phyloP scores from a whole-genome alignment of 2,113 vertebrate genomes.

The Apistogramma diplotaenia region DNA sequence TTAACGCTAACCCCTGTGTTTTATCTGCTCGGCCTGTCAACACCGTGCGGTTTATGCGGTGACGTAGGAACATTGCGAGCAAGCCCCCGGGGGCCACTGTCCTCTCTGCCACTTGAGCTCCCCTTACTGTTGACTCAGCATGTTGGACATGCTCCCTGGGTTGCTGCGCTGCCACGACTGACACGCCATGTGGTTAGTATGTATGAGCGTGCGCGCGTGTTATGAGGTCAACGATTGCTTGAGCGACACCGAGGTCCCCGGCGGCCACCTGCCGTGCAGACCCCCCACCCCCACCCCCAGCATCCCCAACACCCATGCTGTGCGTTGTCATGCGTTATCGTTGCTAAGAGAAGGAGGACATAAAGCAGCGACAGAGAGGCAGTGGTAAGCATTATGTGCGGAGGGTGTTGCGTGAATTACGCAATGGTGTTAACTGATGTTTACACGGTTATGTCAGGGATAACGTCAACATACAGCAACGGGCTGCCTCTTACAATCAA shows the following conservation, averaged over 20 bases:
- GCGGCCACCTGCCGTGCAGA: slow-evolving; percentile 33
- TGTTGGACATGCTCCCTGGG: slow-evolving; percentile 63
- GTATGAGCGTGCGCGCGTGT: slow-evolving; percentile 24
- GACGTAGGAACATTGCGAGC: slow-evolving; percentile 15
- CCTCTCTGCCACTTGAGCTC: slow-evolving; percentile 47
- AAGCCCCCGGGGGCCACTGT: slow-evolving; percentile 18
- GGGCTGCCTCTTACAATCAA: not conserved
- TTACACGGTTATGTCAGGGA: not conserved
- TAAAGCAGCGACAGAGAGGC: not conserved
- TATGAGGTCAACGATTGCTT: slow-evolving; percentile 53
- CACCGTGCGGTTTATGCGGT: not conserved
- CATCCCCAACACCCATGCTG: not conserved
- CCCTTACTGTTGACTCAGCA: slow-evolving; percentile 59
- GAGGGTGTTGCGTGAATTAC: slow-evolving; percentile 7
- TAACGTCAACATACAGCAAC: not conserved
- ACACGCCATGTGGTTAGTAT: slow-evolving; percentile 52
- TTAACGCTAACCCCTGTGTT: not conserved
- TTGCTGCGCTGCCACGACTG: slow-evolving; percentile 20
- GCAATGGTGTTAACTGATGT: slow-evolving; percentile 1
- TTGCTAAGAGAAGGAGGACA: not conserved
- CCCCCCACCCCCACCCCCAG: not conserved
- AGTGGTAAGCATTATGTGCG: not conserved
- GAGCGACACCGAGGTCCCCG: slow-evolving; percentile 35
- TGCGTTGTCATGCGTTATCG: slow-evolving; percentile 34
- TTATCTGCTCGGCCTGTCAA: slow-evolving; percentile 32